phyloP scores from a whole-genome alignment of 2,113 vertebrate genomes.

The Clarias batrachus region DNA sequence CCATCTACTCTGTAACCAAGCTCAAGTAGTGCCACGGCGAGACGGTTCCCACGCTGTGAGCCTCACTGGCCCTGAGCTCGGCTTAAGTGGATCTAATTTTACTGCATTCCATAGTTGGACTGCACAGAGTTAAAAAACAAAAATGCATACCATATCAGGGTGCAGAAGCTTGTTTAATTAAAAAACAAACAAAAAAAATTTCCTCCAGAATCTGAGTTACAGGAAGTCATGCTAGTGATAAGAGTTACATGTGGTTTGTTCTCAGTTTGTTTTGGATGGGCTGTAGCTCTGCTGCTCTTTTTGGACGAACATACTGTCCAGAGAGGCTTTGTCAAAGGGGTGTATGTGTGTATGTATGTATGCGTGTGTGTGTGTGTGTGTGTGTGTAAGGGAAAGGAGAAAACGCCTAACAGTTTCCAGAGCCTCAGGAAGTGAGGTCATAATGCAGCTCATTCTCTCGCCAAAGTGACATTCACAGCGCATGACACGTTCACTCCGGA shows the following conservation, averaged over 20 bases:
- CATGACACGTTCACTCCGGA: conserved; percentile 38
- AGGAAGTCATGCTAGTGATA: neutral
- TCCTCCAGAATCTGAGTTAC: neutral
- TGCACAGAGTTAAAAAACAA: neutral
- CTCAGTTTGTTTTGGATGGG: neutral
- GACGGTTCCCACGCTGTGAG: conserved; percentile 34
- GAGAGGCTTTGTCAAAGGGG: conserved; percentile 32
- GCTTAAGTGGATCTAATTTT: conserved; percentile 28
- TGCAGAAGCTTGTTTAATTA: neutral
- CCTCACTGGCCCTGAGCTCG: neutral
- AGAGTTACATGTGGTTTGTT: neutral
- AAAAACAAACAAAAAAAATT: neutral
- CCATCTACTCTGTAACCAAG: neutral
- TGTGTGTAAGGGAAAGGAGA: neutral
- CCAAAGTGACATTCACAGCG: conserved; percentile 46
- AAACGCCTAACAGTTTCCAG: conserved; percentile 51
- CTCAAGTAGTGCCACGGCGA: neutral
- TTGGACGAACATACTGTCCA: conserved; percentile 22
- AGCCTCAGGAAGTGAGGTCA: conserved; percentile 58
- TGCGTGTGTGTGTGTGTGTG: neutral
- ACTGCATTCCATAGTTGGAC: conserved; percentile 32
- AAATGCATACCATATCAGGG: neutral
- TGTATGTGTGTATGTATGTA: neutral
- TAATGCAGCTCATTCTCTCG: conserved; percentile 49
- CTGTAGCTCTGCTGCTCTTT: neutral